Percentiles rank a stretch among this genome's conserved stretches.
Conservation (phyloP, 2,888 invertebrate genomes). For the Panopea generosa region DNA sequence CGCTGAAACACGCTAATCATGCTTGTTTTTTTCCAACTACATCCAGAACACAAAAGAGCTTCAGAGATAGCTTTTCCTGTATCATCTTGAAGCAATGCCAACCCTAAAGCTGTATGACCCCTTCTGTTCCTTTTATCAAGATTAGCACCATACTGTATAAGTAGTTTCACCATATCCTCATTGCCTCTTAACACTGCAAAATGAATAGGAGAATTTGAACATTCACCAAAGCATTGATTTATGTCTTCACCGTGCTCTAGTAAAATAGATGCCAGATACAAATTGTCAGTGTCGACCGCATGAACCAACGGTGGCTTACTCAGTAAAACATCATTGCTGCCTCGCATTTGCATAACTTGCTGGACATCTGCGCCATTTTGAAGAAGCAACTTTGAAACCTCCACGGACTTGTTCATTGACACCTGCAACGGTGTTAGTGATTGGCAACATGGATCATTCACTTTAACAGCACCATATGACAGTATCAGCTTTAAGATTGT, state of each 20-base stretch:
- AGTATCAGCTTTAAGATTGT: constrained; percentile 62
- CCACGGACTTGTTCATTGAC: constrained; percentile 65
- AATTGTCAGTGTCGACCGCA: constrained; percentile 63
- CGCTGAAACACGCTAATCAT: constrained; percentile 61
- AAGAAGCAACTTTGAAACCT: constrained; percentile 65
- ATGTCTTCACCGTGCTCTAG: constrained; percentile 69
- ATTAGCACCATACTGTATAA: constrained; percentile 67
- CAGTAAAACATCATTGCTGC: constrained; percentile 44
- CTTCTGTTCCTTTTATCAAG: constrained; percentile 61
- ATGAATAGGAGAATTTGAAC: constrained; percentile 62
- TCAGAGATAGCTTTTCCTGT: constrained; percentile 45
- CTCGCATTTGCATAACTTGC: constrained; percentile 56
- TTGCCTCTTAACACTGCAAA: constrained; percentile 59
- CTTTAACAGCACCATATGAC: constrained; percentile 54
- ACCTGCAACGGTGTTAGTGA: constrained; percentile 66
- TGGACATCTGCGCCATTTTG: constrained; percentile 68
- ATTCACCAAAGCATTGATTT: constrained; percentile 64
- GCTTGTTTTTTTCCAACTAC: constrained; percentile 58
- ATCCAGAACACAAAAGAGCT: constrained; percentile 58
- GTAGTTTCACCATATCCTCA: constrained; percentile 60
- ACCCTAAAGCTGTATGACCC: constrained; percentile 64
- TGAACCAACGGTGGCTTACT: constrained; percentile 62
- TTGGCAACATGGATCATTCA: constrained; percentile 65
- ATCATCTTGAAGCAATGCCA: constrained; percentile 48
- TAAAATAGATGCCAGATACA: constrained; percentile 59